Percentiles rank a stretch among this genome's conserved stretches.
phyloP scores from a whole-genome alignment of 2,888 invertebrate genomes.

The Campoplex capitator region DNA sequence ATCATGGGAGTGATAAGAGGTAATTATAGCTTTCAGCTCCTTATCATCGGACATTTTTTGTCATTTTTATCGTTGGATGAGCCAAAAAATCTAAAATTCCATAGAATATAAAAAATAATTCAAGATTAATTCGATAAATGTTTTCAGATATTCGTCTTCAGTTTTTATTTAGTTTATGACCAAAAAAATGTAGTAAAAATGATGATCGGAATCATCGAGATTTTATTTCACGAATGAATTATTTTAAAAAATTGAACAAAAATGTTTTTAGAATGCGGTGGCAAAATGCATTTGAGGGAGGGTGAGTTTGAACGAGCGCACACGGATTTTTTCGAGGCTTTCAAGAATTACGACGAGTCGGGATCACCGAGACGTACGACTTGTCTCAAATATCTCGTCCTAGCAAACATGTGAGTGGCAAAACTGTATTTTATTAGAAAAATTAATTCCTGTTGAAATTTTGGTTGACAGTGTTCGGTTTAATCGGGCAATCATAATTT shows the following conservation, averaged over 20 bases:
- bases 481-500: background rate
- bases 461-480: background rate
- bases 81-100: background rate
- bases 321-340: conserved; percentile 99
- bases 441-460: background rate
- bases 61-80: background rate
- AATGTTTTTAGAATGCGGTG: conserved; percentile 93
- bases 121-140: background rate
- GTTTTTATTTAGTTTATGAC: background rate
- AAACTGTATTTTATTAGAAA: background rate
- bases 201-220: too few relatives aligned
- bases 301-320: conserved; percentile 99
- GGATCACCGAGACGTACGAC: conserved; percentile 98
- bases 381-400: conserved; percentile 98
- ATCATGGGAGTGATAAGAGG: conserved; percentile 99
- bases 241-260: background rate
- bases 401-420: conserved; percentile 96
- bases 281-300: conserved; percentile 99
- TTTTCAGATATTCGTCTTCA: background rate
- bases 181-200: background rate
- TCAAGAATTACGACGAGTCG: conserved; percentile 99
- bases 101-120: background rate
- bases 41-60: background rate
- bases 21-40: conserved; percentile 80
- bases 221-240: too few relatives aligned